Evolutionary conservation across 2,888 invertebrate genomes (phyloP).

Genomic region (Phaonia tiefii): DNA sequence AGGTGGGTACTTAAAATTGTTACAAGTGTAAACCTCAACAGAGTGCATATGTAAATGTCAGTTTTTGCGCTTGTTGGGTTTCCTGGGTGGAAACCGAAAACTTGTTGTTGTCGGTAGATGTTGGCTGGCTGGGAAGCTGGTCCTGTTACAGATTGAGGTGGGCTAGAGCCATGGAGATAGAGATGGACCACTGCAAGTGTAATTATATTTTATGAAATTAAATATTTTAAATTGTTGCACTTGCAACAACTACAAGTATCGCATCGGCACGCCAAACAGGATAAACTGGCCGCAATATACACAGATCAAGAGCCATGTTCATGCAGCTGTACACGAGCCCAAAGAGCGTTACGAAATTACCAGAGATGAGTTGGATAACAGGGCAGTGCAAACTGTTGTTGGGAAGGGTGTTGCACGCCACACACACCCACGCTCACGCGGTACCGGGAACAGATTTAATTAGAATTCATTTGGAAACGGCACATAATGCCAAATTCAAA

Average conservation of each 20-base stretch:
- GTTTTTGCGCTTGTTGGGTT: conserved; percentile 63
- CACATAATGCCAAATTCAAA: conserved; percentile 39
- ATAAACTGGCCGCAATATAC: conserved; percentile 53
- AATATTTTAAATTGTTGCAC: conserved; percentile 65
- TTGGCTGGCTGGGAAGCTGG: conserved; percentile 38
- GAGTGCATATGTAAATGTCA: conserved; percentile 67
- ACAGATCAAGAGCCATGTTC: conserved; percentile 31
- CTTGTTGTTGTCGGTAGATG: not conserved
- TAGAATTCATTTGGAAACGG: conserved; percentile 55
- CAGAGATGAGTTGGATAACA: conserved; percentile 46
- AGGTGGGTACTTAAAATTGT: conserved; percentile 66
- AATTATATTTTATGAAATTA: conserved; percentile 66
- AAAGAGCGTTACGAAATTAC: conserved; percentile 35
- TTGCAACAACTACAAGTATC: conserved; percentile 30
- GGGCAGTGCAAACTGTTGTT: conserved; percentile 19
- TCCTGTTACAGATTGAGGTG: conserved; percentile 6
- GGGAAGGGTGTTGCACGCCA: not conserved
- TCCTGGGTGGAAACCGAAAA: conserved; percentile 50
- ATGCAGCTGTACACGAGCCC: conserved; percentile 24
- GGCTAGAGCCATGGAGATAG: no score
- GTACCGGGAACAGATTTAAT: conserved; percentile 46
- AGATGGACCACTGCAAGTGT: conserved; percentile 43
- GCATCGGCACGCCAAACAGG: not conserved
- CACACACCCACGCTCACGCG: conserved; percentile 4
- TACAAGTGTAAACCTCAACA: conserved; percentile 67